Base-by-base conservation (phyloP, 2,113 vertebrate species). In the Labeo catla region DNA sequence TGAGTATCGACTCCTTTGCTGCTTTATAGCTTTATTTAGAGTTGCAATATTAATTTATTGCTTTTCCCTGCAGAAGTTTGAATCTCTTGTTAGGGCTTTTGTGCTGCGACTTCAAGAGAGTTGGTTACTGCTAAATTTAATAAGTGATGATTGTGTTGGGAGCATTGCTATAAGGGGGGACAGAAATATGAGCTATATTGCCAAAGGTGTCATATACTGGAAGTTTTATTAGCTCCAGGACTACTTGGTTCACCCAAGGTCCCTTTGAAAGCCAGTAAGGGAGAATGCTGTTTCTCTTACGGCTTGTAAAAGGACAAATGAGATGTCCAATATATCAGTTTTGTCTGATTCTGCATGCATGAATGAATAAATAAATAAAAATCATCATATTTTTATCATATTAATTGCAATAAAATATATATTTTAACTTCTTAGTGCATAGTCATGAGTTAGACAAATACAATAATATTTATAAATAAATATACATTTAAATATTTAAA, bases 31-130 rank as follows among this genome's bases (percentile, higher is more conserved):
- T 87, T 82, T 74, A 73, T 86, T 90, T 80, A 80, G 81, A 76
- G 50, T 81, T 50, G 61, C 73, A 73, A 78, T 76, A 85, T 76
- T 78, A 88, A 84, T 79, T 73, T 86, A 90, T 85, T 88, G 82
- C 61, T 73, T 86, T 84, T 84, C 84, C 23, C 83, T 66, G 59
- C 84, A 83, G 84, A 76, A 61, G 66, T 70, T 59, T 50, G 45
- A 23, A 43, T 34, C 73, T 76, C 79, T 88, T 21, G 79, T 86
- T 88, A 63, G 77, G 54, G 72, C 45, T 19, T 50, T 9, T 54
- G 49, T 39, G 21, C 74, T 21, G 66, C 36, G 76, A 52, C 50
- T 72, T 15, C 45, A 23, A 34, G 21, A 13, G 8, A 8, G 72
- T 43, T 21, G 63, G 15, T 65, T 34, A 23, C 28, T 50, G 54